Evolutionary conservation across 2,888 invertebrate genomes (phyloP).

Genomic region (Drosophila rubida): DNA sequence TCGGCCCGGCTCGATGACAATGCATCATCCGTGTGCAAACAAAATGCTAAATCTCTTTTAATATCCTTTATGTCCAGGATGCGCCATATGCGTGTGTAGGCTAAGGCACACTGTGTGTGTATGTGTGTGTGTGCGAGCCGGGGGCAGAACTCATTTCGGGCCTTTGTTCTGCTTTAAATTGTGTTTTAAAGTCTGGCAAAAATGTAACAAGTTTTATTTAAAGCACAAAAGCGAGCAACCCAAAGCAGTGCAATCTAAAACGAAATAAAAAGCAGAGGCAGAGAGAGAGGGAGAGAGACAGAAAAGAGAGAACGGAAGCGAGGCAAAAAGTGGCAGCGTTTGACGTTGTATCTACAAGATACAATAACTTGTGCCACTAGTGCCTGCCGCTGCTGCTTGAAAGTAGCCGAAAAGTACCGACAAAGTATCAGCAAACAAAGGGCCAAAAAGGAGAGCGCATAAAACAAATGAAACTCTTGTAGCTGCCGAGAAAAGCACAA

Average conservation of each 20-base stretch:
- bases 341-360: conserved; percentile 76
- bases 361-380: conserved; percentile 77
- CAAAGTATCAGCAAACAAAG: conserved; percentile 81
- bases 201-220: conserved; percentile 26
- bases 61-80: conserved; percentile 81
- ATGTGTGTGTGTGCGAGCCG: conserved; percentile 10
- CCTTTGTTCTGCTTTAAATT: conserved; percentile 53
- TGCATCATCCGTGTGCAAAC: conserved; percentile 84
- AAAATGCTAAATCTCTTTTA: conserved; percentile 82
- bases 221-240: conserved; percentile 14
- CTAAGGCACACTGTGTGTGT: conserved; percentile 46
- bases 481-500: conserved; percentile 73
- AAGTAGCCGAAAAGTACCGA: conserved; percentile 80
- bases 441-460: conserved; percentile 75
- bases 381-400: conserved; percentile 59
- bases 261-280: conserved; percentile 26
- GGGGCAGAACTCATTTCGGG: conserved; percentile 14
- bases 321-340: conserved; percentile 51
- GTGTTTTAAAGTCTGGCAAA: conserved; percentile 54
- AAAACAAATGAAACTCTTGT: conserved; percentile 81
- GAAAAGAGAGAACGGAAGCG: neutral
- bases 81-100: conserved; percentile 75
- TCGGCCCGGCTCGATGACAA: conserved; percentile 83
- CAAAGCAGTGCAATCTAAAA: conserved; percentile 35
- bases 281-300: neutral